A percentile compares a stretch with the other conserved stretches of the same genome.
These are phyloP conservation scores for Phenganax marumi DNA, from an alignment of 92 coral and sea anemone genomes.

Conservation along the genomic window DNA sequence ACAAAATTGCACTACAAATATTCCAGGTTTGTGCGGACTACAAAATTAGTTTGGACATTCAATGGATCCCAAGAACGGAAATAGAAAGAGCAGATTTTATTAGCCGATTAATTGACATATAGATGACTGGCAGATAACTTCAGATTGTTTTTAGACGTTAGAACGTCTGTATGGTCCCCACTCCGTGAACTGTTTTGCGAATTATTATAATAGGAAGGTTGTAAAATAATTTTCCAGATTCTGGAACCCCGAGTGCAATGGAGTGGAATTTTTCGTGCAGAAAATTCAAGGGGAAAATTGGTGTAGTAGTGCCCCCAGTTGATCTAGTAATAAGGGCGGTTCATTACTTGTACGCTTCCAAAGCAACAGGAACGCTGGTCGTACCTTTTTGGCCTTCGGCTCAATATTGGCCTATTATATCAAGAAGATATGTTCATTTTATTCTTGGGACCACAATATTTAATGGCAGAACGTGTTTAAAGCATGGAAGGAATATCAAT, in stretches of 20 bases:
- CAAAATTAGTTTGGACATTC: conserved; percentile 34
- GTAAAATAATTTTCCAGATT: not conserved
- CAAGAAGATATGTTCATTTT: not conserved
- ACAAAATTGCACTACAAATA: too few relatives aligned
- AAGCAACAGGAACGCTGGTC: not conserved
- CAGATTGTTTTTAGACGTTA: conserved; percentile 4
- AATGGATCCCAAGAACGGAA: conserved; percentile 55
- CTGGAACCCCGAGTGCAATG: conserved; percentile 4
- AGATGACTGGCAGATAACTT: conserved; percentile 52
- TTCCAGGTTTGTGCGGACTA: conserved; percentile 41
- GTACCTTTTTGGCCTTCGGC: not conserved
- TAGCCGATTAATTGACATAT: not conserved
- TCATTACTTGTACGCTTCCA: not conserved
- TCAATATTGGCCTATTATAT: not conserved
- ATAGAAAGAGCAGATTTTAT: conserved; percentile 23
- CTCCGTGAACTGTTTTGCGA: conserved; percentile 52
- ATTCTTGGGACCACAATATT: not conserved
- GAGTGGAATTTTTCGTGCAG: conserved; percentile 19
- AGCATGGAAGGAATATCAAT: conserved; percentile 38
- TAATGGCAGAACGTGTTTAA: conserved; percentile 16
- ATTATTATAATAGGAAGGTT: not conserved
- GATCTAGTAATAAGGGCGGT: not conserved
- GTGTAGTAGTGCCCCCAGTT: not conserved
- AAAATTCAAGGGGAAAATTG: not conserved
- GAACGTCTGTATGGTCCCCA: conserved; percentile 20